Evolutionary conservation across 2,113 vertebrate genomes (phyloP).

Genomic region (Nymphicus hollandicus): DNA sequence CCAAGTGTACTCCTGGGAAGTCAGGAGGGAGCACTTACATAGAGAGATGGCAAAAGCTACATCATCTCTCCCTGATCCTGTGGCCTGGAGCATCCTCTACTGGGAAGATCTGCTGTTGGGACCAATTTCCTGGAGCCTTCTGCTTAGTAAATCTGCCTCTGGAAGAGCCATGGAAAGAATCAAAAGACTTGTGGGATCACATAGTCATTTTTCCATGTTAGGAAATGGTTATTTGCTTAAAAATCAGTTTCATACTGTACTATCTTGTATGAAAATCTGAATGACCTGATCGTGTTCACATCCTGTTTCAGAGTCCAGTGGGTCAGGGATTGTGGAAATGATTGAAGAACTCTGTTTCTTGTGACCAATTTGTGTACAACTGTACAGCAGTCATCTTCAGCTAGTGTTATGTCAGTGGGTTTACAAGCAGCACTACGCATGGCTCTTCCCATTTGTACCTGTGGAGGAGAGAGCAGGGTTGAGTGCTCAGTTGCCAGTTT

Average conservation of each 20-base stretch:
- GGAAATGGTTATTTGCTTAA: not conserved
- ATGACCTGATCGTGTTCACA: not conserved
- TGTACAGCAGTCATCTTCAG: not conserved
- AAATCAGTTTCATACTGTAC: not conserved
- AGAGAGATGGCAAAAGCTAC: not conserved
- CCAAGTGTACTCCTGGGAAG: not conserved
- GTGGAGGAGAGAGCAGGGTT: not conserved
- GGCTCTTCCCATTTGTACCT: not conserved
- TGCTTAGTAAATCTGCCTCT: not conserved
- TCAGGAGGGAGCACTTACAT: not conserved
- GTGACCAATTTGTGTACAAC: not conserved
- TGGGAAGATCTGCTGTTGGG: not conserved
- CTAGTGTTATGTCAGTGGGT: accelerated
- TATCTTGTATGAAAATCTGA: not conserved
- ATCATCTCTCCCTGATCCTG: not conserved
- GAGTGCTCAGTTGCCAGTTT: not conserved
- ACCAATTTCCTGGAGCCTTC: not conserved
- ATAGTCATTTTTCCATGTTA: not conserved
- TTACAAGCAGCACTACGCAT: not conserved
- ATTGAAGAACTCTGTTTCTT: not conserved
- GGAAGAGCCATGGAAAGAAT: not conserved
- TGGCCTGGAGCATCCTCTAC: not conserved
- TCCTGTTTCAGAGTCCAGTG: not conserved
- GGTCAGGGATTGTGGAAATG: not conserved
- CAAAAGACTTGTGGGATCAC: not conserved